Base-by-base conservation (phyloP, 1,140 invertebrate species). In the Zaprionus camerounensis region DNA sequence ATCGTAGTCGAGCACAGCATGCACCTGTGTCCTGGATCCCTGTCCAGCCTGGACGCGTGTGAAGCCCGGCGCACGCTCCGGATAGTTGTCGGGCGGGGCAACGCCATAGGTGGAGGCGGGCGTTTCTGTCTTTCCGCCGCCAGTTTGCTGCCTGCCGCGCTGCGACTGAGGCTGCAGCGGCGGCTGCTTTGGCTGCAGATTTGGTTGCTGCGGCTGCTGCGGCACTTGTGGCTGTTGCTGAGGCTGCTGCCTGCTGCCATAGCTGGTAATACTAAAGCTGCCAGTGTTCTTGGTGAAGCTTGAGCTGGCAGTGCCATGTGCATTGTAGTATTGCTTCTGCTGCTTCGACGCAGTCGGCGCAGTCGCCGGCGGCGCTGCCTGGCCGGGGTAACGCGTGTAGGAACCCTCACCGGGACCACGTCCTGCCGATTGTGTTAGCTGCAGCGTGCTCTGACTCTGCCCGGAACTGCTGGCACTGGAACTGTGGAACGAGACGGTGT, bases 1-100 rank as follows among this genome's bases (percentile, higher is more conserved):
- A 71, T 93, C 92, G 59, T 93, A 93, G 63, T 93, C 92, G 20
- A 93, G 78, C 3, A 93, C 92, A 11, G 92, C 92, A 51, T 93
- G 92, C 57, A 93, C 91, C 69, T 93, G 91, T 17, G 92, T 93
- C 63, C 91, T 77, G 4, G 85, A 83, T 1, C 92, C 92, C 26
- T 92, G 87, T 0, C 92, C 92, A 6, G 92, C 92, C 56, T 93
- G 91, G 24, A 93, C 92, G 41, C 88, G 78, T 6, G 91, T 93
- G 22, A 93, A 93, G 24, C 92, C 92, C 0, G 92, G 92, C 22
- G 91, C 90, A 22, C 90, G 66, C 62, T 92, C 81, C 0, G 92
- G 92, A 78, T 84, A 93, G 28, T 83, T 78, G 9, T 90, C 92
- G 0, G 66, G 71, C 13, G 81, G 74, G 11, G 87, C 76, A 34